Evolutionary conservation across 2,113 vertebrate genomes (phyloP).

Genomic region (Passer montanus): DNA sequence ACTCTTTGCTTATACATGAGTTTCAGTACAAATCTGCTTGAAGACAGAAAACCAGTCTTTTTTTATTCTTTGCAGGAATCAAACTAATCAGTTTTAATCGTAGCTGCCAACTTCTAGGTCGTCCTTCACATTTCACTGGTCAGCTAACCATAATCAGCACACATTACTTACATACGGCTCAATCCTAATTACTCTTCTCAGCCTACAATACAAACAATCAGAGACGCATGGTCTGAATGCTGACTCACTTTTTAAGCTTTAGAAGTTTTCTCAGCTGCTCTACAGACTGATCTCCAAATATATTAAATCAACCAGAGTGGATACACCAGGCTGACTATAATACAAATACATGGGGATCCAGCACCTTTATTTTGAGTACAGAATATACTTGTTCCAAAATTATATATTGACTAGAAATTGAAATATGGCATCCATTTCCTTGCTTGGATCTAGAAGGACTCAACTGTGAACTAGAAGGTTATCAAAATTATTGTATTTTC

Average conservation of each 20-base stretch:
- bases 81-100: conserved; percentile 44
- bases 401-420: not conserved
- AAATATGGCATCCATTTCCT: not conserved
- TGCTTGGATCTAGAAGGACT: not conserved
- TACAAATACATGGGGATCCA: not conserved
- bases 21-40: not conserved
- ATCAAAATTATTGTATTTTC: not conserved
- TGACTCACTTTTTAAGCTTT: conserved; percentile 40
- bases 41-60: not conserved
- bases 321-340: not conserved
- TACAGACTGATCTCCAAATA: not conserved
- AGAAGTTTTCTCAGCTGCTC: not conserved
- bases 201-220: conserved; percentile 40
- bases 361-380: not conserved
- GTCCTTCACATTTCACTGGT: conserved; percentile 83
- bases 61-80: not conserved
- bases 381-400: not conserved
- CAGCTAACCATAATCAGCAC: conserved; percentile 70
- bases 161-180: conserved; percentile 49
- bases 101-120: conserved; percentile 67
- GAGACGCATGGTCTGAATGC: not conserved
- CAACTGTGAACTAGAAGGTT: not conserved
- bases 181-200: conserved; percentile 63
- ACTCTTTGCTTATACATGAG: not conserved
- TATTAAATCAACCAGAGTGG: not conserved